These are phyloP conservation scores for Atta cephalotes DNA, from an alignment of 1,140 invertebrate species.

Conservation along the genomic window DNA sequence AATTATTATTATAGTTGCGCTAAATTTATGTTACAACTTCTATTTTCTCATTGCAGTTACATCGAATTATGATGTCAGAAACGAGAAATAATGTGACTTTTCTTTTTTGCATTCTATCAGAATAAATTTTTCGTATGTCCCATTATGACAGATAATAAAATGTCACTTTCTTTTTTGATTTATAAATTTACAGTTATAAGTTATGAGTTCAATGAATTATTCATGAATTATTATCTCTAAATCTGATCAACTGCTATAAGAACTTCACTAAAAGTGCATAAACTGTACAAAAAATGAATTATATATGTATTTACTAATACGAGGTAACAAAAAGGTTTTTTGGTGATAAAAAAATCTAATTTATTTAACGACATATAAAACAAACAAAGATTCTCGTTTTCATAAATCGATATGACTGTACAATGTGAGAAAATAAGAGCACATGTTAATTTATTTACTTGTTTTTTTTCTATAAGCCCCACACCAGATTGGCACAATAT, in stretches of 20 bases:
- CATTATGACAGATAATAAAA: not conserved
- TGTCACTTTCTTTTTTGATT: not conserved
- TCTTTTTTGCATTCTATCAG: not conserved
- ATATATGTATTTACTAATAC: too few species aligned
- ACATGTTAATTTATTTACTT: not conserved
- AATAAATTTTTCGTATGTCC: not conserved
- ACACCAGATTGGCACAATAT: slow-evolving; percentile 61
- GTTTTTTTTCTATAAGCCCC: slow-evolving; percentile 62
- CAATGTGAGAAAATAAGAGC: slow-evolving; percentile 9
- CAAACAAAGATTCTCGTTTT: slow-evolving; percentile 13
- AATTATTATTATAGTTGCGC: not conserved
- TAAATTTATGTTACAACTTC: slow-evolving; percentile 7
- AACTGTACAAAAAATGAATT: too few species aligned
- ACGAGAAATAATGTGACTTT: not conserved
- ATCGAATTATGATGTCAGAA: not conserved
- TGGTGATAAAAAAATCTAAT: not conserved
- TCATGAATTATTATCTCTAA: not conserved
- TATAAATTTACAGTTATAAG: not conserved
- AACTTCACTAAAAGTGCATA: too few species aligned
- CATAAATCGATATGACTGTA: not conserved
- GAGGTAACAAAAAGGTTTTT: not conserved
- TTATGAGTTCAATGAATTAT: not conserved
- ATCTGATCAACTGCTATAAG: too few species aligned
- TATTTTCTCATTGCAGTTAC: not conserved
- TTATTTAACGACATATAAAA: not conserved